phyloP scores from a whole-genome alignment of 37 sponge, comb jelly and placozoan species.

The Axinella damicornis region DNA sequence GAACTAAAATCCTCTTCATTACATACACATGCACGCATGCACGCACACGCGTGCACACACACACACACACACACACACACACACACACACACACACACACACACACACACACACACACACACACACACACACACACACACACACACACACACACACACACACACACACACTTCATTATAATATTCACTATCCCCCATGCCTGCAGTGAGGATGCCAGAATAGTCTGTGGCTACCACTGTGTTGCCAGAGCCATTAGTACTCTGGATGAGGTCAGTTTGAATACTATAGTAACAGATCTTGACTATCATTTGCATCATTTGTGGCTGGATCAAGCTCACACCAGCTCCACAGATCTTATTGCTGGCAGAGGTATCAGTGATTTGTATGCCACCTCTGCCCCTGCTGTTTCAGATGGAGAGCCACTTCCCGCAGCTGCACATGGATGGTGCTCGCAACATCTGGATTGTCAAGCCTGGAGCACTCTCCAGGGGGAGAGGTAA shows the following conservation, averaged over 20 bases:
- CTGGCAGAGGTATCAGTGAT: not conserved
- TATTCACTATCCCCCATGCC: not conserved
- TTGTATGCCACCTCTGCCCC: not conserved
- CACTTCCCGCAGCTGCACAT: slow-evolving; percentile 77
- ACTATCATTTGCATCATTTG: too few relatives aligned
- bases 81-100: too few relatives aligned
- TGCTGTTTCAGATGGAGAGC: slow-evolving; percentile 30
- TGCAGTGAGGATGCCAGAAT: slow-evolving; percentile 32
- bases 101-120: too few relatives aligned
- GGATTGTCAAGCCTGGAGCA: slow-evolving; percentile 98
- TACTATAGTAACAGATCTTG: too few relatives aligned
- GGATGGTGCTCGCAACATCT: slow-evolving; percentile 91
- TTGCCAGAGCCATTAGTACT: not conserved
- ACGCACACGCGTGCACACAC: too few relatives aligned
- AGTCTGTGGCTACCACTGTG: not conserved
- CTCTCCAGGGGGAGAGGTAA: slow-evolving; percentile 92
- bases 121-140: too few relatives aligned
- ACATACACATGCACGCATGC: too few relatives aligned
- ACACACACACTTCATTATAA: not conserved
- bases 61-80: too few relatives aligned
- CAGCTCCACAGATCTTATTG: too few relatives aligned
- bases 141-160: too few relatives aligned
- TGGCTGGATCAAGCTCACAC: too few relatives aligned
- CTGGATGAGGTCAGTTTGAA: slow-evolving; percentile 46
- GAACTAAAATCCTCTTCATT: too few relatives aligned